These are phyloP conservation scores for Lutjanus campechanus DNA, from an alignment of 2,797 vertebrate species.

Conservation along the genomic window DNA sequence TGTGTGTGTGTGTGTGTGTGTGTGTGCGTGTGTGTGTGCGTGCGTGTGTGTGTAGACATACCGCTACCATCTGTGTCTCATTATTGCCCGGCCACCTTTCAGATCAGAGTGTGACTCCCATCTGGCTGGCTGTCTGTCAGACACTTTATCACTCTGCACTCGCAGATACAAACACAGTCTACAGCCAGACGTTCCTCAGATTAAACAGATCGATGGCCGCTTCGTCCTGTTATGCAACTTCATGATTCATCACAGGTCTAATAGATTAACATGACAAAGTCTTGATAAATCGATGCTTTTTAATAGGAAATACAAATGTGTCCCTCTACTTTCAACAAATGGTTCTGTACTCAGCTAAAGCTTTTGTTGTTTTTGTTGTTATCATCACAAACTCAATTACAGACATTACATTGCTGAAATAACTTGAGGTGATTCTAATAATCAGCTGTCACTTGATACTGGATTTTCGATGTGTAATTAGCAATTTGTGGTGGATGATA, in stretches of 20 bases:
- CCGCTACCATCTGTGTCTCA: slow-evolving; percentile 69
- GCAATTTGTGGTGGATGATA: neutral
- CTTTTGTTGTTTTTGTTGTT: neutral
- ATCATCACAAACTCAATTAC: neutral
- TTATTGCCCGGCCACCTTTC: slow-evolving; percentile 63
- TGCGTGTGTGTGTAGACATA: slow-evolving; percentile 22
- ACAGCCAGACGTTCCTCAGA: slow-evolving; percentile 20
- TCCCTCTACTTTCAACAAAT: neutral
- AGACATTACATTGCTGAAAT: neutral
- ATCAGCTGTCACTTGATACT: neutral
- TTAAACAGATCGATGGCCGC: slow-evolving; percentile 5
- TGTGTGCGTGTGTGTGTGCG: slow-evolving; percentile 6
- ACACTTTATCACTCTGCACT: slow-evolving; percentile 55
- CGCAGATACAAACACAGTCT: slow-evolving; percentile 29
- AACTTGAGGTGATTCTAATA: neutral
- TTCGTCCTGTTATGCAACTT: slow-evolving; percentile 39
- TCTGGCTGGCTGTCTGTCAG: slow-evolving; percentile 52
- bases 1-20: too few relatives aligned
- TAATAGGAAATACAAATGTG: neutral
- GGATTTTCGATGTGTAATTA: neutral
- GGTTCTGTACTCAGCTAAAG: neutral
- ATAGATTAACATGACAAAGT: slow-evolving; percentile 5
- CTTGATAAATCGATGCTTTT: accelerated
- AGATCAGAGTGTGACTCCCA: slow-evolving; percentile 55
- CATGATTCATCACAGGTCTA: neutral